Percentiles rank a stretch among this genome's conserved stretches.
Evolutionary conservation across 2,797 vertebrate genomes (phyloP).

Genomic region (Masticophis lateralis): DNA sequence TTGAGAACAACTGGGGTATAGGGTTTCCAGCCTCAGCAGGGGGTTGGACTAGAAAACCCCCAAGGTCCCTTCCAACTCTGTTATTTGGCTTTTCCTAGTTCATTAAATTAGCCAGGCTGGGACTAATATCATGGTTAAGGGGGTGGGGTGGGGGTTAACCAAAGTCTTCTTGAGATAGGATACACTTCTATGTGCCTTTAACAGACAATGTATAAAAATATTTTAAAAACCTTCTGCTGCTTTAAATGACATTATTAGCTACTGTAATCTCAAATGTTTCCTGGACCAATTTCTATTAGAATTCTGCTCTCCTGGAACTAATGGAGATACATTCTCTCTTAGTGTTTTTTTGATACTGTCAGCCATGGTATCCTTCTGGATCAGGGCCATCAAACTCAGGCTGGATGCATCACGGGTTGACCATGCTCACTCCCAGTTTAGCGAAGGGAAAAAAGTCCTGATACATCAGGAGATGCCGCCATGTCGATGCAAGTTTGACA

Average conservation of each 20-base stretch:
- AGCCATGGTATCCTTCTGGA: neutral
- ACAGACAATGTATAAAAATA: neutral
- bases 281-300: neutral
- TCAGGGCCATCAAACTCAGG: neutral
- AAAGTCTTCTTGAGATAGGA: neutral
- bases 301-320: neutral
- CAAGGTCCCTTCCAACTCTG: neutral
- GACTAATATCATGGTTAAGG: neutral
- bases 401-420: too few relatives aligned
- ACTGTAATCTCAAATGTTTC: neutral
- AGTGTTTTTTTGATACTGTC: neutral
- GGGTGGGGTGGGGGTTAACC: neutral
- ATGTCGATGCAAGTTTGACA: too few relatives aligned
- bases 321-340: neutral
- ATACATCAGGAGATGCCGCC: too few relatives aligned
- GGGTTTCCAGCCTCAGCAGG: neutral
- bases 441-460: too few relatives aligned
- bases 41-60: neutral
- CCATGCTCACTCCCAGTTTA: too few relatives aligned
- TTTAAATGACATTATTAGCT: neutral
- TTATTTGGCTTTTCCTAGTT: neutral
- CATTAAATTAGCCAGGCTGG: neutral
- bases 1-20: neutral
- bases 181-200: neutral
- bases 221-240: neutral